These are phyloP conservation scores for Cantharis flavilabris DNA, from an alignment of 2,888 invertebrate species.

Conservation along the genomic window DNA sequence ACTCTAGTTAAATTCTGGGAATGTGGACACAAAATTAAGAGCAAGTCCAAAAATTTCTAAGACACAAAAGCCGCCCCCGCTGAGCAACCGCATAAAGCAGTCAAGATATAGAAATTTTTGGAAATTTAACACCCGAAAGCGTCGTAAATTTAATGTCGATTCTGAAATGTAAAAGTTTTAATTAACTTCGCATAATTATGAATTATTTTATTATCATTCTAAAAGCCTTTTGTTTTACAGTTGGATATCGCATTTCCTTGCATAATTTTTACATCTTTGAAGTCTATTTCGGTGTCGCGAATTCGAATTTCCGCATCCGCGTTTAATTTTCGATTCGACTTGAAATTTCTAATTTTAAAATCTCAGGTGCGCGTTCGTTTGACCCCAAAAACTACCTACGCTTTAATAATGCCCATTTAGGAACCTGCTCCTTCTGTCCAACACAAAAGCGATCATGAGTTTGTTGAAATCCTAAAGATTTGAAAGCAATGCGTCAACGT, in stretches of 20 bases:
- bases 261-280: background rate
- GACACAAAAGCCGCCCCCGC: background rate
- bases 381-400: background rate
- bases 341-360: background rate
- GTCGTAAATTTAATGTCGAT: background rate
- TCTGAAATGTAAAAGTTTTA: background rate
- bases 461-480: constrained; percentile 46
- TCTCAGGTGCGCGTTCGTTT: background rate
- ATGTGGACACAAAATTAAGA: background rate
- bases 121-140: background rate
- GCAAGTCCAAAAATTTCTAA: background rate
- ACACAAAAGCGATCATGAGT: constrained; percentile 46
- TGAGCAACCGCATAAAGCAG: background rate
- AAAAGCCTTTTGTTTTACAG: background rate
- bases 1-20: background rate
- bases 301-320: background rate
- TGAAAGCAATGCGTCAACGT: constrained; percentile 41
- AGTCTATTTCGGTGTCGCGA: background rate
- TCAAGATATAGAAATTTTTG: background rate
- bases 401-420: background rate
- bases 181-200: background rate
- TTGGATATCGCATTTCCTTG: background rate
- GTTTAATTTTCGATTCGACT: background rate
- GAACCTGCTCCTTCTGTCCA: constrained; percentile 13
- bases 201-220: background rate